Evolutionary conservation across 2,888 invertebrate species (phyloP), one percentile per base, ranked within the genome.

Genomic region (Thera obeliscata): DNA sequence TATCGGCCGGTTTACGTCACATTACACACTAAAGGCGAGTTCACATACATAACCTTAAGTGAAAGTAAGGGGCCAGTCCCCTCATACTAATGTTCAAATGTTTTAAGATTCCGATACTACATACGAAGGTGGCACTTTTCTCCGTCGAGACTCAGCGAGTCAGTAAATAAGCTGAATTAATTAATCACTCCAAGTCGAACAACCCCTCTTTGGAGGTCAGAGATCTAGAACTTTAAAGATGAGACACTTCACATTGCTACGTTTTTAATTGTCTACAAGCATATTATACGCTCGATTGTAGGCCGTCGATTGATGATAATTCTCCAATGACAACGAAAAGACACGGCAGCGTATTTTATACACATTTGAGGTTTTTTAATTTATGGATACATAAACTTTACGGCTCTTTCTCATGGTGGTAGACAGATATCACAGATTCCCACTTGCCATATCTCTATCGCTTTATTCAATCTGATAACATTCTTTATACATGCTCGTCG

Each of bases 11-110:
- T 81, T 90, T 89, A 89, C 88, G 90, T 92, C 88, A 93, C 88
- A 90, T 88, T 87, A 88, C 84, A 86, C 85, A 86, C 86, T 88
- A 87, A 85, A 82, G 82, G 81, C 81, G 82, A 86, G 88, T 91
- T 91, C 91, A 89, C 87, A 90, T 85, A 92, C 91, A 90, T 91
- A 92, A 93, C 90, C 86, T 87, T 83, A 85, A 92, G 93, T 93
- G 93, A 93, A 93, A 93, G 93, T 93, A 85, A 78, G 86, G 81
- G 76, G 77, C 88, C 82, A 81, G 87, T 86, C 81, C 77, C 77
- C 84, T 83, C 91, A 93, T 93, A 92, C 92, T 91, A 92, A 93
- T 93, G 90, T 80, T 86, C 81, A 85, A 89, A 88, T 87, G 84
- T 84, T 90, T 92, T 85, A 90, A 90, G 87, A 93, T 91, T 93